Evolutionary conservation across 2,113 vertebrate genomes (phyloP).

Genomic region (Taurulus bubalis): DNA sequence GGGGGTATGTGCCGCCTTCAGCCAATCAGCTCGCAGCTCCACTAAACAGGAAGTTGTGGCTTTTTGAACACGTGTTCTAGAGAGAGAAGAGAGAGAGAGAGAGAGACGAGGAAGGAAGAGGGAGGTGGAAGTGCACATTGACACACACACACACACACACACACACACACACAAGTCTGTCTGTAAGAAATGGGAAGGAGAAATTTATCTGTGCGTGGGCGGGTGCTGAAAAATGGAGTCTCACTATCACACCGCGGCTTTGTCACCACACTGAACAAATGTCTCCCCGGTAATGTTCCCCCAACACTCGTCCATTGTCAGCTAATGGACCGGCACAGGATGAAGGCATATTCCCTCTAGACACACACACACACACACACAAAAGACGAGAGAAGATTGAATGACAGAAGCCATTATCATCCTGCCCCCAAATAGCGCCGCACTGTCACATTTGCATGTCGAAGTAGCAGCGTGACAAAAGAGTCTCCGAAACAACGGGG

Average conservation of each 20-base stretch:
- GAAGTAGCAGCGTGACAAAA: not conserved
- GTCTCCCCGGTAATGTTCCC: constrained; percentile 12
- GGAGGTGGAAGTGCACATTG: too few relatives aligned
- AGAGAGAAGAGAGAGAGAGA: constrained; percentile 6
- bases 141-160: not conserved
- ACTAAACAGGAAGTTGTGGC: constrained; percentile 64
- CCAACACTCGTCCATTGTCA: constrained; percentile 36
- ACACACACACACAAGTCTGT: too few relatives aligned
- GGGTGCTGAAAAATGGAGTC: not conserved
- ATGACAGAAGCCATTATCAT: constrained; percentile 41
- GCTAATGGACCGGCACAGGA: constrained; percentile 43
- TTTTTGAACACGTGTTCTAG: constrained; percentile 53
- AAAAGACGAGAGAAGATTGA: constrained; percentile 24
- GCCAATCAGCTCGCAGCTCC: constrained; percentile 55
- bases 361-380: constrained; percentile 20
- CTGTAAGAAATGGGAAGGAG: not conserved
- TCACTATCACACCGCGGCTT: constrained; percentile 20
- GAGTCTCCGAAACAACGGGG: not conserved
- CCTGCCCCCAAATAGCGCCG: not conserved
- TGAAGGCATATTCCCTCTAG: constrained; percentile 11
- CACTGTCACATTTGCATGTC: not conserved
- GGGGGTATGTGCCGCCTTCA: constrained; percentile 60
- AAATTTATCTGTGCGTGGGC: not conserved
- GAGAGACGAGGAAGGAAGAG: not conserved
- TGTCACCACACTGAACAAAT: constrained; percentile 16